A percentile compares a stretch with the other conserved stretches of the same genome.
Conservation (phyloP, 2,888 invertebrate species). For the Drepanosiphum platanoidis region DNA sequence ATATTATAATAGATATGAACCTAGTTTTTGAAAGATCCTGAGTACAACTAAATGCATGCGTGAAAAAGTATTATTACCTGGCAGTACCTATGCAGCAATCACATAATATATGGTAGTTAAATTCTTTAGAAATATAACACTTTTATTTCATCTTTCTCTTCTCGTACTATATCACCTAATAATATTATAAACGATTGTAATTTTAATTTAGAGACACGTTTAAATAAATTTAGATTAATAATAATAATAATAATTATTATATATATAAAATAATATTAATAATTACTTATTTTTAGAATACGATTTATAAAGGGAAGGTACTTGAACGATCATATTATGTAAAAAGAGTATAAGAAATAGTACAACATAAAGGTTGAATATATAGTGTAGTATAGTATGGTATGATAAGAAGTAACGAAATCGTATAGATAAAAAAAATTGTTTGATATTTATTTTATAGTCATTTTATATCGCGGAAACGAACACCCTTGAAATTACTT, state of each 20-base stretch:
- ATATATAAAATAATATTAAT: too few species aligned
- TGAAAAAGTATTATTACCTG: neutral
- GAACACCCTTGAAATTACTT: neutral
- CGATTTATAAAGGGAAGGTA: neutral
- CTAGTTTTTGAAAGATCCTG: neutral
- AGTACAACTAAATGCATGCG: neutral
- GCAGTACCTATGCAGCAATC: neutral
- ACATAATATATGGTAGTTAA: neutral
- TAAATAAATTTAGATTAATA: too few species aligned
- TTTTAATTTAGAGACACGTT: too few species aligned
- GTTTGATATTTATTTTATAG: constrained; percentile 30
- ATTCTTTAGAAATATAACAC: neutral
- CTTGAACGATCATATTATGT: neutral
- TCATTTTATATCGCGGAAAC: neutral
- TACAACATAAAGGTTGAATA: neutral
- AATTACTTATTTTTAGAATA: too few species aligned
- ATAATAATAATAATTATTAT: too few species aligned
- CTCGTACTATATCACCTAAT: too few species aligned
- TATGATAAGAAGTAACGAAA: neutral
- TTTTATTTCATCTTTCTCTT: too few species aligned
- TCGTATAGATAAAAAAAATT: constrained; percentile 14
- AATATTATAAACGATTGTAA: too few species aligned
- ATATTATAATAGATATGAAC: neutral
- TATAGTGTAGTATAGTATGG: neutral
- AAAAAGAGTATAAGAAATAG: neutral